These are phyloP conservation scores for Scaptomyza flava DNA, from an alignment of 2,888 invertebrate genomes.

Conservation along the genomic window DNA sequence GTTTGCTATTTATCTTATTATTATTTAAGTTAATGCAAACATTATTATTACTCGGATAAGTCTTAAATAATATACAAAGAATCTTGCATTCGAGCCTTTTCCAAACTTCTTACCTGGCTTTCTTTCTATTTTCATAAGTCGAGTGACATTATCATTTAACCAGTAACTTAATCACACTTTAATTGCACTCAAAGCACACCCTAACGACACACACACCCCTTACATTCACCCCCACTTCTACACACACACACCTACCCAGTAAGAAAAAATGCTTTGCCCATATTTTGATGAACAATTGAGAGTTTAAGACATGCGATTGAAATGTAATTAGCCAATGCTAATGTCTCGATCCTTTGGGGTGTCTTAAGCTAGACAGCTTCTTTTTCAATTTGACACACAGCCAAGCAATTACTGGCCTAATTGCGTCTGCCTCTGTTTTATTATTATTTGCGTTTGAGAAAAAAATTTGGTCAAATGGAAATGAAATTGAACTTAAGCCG, in stretches of 20 bases:
- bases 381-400: slow-evolving; percentile 42
- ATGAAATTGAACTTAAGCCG: slow-evolving; percentile 45
- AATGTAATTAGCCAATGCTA: slow-evolving; percentile 79
- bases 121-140: slow-evolving; percentile 14
- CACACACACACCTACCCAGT: background rate
- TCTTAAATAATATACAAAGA: background rate
- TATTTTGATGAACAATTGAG: slow-evolving; percentile 59
- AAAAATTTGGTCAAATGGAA: slow-evolving; percentile 40
- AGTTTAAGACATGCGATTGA: slow-evolving; percentile 73
- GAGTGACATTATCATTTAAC: slow-evolving; percentile 48
- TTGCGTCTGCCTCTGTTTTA: slow-evolving; percentile 38
- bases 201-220: slow-evolving; percentile 9
- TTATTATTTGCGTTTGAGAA: background rate
- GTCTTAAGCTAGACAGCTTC: slow-evolving; percentile 15
- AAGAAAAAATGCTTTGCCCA: slow-evolving; percentile 12
- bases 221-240: background rate
- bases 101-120: background rate
- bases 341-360: slow-evolving; percentile 54
- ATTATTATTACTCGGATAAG: no score
- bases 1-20: no score
- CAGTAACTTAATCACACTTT: slow-evolving; percentile 74
- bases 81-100: background rate
- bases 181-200: slow-evolving; percentile 63
- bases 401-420: slow-evolving; percentile 53
- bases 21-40: no score